A percentile compares a stretch with the other conserved stretches of the same genome.
Conservation (phyloP, 1,140 invertebrate genomes). For the Drosophila varians region DNA sequence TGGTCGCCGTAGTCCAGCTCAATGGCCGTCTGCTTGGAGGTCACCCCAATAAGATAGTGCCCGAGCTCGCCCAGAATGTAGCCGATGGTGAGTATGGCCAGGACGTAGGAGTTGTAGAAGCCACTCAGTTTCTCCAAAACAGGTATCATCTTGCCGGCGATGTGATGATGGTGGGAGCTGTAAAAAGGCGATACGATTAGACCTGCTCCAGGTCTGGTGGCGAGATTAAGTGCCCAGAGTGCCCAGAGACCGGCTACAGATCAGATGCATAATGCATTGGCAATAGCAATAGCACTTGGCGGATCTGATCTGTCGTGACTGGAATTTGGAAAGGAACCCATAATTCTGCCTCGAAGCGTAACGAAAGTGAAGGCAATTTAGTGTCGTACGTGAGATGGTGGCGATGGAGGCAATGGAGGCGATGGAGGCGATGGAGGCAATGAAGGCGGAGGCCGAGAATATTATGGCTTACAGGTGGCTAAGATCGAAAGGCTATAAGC, state of each 20-base stretch:
- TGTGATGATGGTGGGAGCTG: conserved; percentile 1
- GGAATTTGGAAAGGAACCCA: conserved; percentile 49
- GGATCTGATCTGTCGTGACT: conserved; percentile 49
- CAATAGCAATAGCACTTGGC: not conserved
- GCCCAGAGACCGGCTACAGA: not conserved
- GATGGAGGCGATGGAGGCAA: not conserved
- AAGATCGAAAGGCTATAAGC: conserved; percentile 5
- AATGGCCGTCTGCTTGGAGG: conserved; percentile 91
- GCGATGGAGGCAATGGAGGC: not conserved
- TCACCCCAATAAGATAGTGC: conserved; percentile 94
- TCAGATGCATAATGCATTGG: conserved; percentile 19
- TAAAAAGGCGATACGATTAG: not conserved
- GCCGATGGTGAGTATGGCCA: conserved; percentile 90
- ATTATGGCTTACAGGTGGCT: conserved; percentile 7
- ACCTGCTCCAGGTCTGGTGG: too few species aligned
- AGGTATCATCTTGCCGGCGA: conserved; percentile 59
- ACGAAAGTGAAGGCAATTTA: conserved; percentile 54
- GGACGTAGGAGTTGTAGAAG: conserved; percentile 90
- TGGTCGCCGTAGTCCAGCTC: conserved; percentile 95
- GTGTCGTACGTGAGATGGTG: conserved; percentile 25
- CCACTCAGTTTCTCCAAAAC: conserved; percentile 86
- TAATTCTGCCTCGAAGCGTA: conserved; percentile 39
- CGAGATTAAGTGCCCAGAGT: conserved; percentile 19
- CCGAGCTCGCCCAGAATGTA: conserved; percentile 93
- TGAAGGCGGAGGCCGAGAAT: not conserved